Percentiles rank a stretch among this genome's conserved stretches.
These are phyloP conservation scores for Anoplolepis gracilipes DNA, from an alignment of 1,140 invertebrate genomes.

Conservation along the genomic window DNA sequence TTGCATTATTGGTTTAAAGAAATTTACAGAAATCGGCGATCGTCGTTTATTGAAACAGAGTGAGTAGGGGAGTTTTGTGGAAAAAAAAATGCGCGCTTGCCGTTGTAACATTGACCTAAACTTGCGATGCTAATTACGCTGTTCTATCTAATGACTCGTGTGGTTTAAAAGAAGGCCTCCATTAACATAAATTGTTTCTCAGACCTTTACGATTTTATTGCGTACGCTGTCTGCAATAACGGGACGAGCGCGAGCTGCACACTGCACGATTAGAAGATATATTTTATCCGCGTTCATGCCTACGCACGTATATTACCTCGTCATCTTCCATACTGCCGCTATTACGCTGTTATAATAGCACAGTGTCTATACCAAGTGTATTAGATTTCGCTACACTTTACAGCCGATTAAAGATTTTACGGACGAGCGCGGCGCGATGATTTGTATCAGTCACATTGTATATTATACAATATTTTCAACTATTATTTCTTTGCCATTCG, in stretches of 20 bases:
- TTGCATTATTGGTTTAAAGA: not conserved
- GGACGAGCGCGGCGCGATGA: slow-evolving; percentile 24
- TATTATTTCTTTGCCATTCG: slow-evolving; percentile 13
- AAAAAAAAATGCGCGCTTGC: not conserved
- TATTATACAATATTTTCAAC: slow-evolving; percentile 13
- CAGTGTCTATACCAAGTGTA: not conserved
- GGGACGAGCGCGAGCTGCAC: slow-evolving; percentile 27
- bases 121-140: slow-evolving; percentile 53
- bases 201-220: slow-evolving; percentile 63
- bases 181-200: slow-evolving; percentile 65
- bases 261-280: slow-evolving; percentile 30
- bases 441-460: slow-evolving; percentile 29
- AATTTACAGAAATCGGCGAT: not conserved
- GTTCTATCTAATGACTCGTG: slow-evolving; percentile 59
- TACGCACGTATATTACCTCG: slow-evolving; percentile 22
- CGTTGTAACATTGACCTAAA: slow-evolving; percentile 59
- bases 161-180: slow-evolving; percentile 49
- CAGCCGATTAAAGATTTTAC: slow-evolving; percentile 61
- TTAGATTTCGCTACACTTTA: slow-evolving; percentile 41
- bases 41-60: not conserved
- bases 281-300: slow-evolving; percentile 57
- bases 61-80: not conserved
- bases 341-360: slow-evolving; percentile 56
- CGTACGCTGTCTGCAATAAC: slow-evolving; percentile 33
- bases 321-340: slow-evolving; percentile 25